Base-by-base conservation (phyloP, 2,113 vertebrate genomes). In the Atherinomorus stipes region DNA sequence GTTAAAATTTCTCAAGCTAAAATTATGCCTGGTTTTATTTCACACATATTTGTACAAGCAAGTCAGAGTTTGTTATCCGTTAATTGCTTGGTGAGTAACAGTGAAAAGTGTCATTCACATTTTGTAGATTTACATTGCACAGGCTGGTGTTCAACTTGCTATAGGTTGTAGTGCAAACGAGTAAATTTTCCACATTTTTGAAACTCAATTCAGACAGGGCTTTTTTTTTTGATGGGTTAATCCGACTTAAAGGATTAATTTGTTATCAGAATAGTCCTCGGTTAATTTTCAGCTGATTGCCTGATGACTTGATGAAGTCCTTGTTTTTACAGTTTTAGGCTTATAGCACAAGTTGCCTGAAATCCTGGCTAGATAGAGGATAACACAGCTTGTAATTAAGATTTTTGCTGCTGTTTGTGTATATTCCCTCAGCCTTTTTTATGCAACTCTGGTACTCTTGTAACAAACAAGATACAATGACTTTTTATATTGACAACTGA, bases 241-340 rank as follows among this genome's bases (percentile, higher is more conserved):
- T 47, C 18, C 19, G 18, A 47, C 38, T 71, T n/a, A 16, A 53
- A 75, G 44, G 2, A 22, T 66, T 22, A 34, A 57, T 70, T 26
- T 51, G 4, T 56, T 62, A 26, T 57, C 13, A 1, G 64, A 54
- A 61, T 71, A 54, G 38, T 53, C 25, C 12, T 13, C 2, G 2
- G 37, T 28, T 58, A 28, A 63, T 13, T 42, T 42, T 42, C 13
- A 42, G 40, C n/a, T 15, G 44, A 19, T 47, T 15, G 44, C 44
- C 44, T n/a, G 6, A 15, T 47, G 44, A 2, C 44, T 45, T 45
- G 16, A 4, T 4, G 7, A 45, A 19, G 4, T 16, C 15, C 44
- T 45, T 34, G 31, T 34, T 19, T 45, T 19, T 19, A 45, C 16
- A 19, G 6, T 45, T 45, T 45, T 1, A 19, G 44, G 44, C 44